Conservation (phyloP, 2,113 vertebrate genomes). For the Chaetorhynchus papuensis region DNA sequence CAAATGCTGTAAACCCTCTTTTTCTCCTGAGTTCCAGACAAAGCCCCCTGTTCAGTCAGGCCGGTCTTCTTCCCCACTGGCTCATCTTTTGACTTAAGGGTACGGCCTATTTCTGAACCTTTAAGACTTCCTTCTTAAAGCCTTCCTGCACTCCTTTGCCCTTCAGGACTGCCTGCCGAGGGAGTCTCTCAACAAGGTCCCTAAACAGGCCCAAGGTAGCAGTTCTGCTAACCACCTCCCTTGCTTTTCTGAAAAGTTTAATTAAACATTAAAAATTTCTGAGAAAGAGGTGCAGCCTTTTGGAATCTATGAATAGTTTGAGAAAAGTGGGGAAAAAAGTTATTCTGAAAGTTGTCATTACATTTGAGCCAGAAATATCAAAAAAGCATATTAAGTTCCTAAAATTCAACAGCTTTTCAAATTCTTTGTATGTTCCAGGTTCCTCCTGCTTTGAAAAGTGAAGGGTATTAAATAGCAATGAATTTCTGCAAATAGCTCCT, state of each 20-base stretch:
- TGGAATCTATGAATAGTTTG: background rate
- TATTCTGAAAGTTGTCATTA: background rate
- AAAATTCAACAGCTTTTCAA: background rate
- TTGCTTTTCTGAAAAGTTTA: background rate
- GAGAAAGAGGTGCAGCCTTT: background rate
- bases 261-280: background rate
- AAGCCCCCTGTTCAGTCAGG: background rate
- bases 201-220: background rate
- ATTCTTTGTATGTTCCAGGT: background rate
- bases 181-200: background rate
- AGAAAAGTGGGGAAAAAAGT: background rate
- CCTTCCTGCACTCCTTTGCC: background rate
- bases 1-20: background rate
- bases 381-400: background rate
- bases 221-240: background rate
- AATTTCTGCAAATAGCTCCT: background rate
- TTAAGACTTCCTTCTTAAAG: background rate
- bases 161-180: background rate
- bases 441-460: background rate
- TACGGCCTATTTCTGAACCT: background rate
- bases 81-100: background rate
- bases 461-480: background rate
- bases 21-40: background rate
- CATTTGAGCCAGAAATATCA: background rate
- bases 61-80: accelerated